Percentiles rank a stretch among this genome's conserved stretches.
Conservation (phyloP, 2,113 vertebrate species). For the Sialia sialis region DNA sequence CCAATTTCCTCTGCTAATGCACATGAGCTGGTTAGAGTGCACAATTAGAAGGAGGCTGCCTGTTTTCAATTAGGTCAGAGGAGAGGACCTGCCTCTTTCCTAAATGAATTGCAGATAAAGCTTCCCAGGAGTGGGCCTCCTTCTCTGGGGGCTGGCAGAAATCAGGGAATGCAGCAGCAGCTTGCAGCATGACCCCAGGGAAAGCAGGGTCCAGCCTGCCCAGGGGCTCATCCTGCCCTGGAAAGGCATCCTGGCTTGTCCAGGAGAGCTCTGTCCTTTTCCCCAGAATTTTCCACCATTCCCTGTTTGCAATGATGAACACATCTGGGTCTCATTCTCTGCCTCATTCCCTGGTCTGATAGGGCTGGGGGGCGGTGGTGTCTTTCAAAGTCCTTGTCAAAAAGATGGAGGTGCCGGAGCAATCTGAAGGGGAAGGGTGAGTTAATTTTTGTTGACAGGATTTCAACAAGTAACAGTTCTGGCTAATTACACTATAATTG, state of each 20-base stretch:
- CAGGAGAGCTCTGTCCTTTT: neutral
- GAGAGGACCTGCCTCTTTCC: slow-evolving; percentile 25
- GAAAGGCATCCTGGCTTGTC: rapidly evolving
- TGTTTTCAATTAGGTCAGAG: slow-evolving; percentile 48
- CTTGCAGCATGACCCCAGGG: neutral
- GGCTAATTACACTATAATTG: slow-evolving; percentile 22
- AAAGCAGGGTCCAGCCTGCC: neutral
- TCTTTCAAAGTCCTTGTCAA: neutral
- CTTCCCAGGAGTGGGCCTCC: slow-evolving; percentile 19
- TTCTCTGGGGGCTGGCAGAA: neutral
- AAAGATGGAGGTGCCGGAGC: neutral
- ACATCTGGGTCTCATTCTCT: slow-evolving; percentile 18
- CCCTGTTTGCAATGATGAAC: neutral
- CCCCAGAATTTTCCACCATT: neutral
- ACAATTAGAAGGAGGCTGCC: neutral
- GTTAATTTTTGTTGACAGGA: slow-evolving; percentile 34
- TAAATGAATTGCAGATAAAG: slow-evolving; percentile 45
- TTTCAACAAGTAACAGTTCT: slow-evolving; percentile 34
- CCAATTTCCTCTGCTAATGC: slow-evolving; percentile 6
- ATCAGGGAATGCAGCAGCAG: neutral
- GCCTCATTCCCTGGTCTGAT: neutral
- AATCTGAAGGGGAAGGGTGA: neutral
- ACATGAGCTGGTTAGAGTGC: neutral
- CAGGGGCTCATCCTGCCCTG: neutral
- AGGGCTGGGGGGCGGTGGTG: neutral